Conservation (phyloP, 1,140 invertebrate species). For the Muscidifurax raptorellus region DNA sequence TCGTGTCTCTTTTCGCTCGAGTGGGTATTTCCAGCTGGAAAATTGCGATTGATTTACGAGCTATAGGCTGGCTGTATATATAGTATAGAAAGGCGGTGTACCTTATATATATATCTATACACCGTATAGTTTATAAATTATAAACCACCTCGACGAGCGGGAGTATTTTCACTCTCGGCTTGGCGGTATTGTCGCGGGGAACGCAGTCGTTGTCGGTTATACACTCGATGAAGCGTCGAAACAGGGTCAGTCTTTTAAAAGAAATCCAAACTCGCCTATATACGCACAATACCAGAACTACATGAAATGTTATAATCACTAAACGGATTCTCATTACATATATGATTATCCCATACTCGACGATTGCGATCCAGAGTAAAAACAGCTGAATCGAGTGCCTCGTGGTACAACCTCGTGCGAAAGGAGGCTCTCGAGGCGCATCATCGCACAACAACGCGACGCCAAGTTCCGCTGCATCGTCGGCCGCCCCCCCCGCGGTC, state of each 20-base stretch:
- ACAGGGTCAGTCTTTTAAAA: not conserved
- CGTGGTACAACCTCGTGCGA: not conserved
- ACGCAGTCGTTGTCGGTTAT: too few species aligned
- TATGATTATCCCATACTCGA: too few species aligned
- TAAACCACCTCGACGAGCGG: too few species aligned
- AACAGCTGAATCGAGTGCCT: not conserved
- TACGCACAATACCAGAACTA: not conserved
- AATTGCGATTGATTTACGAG: not conserved
- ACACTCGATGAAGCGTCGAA: not conserved
- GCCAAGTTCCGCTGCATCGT: conserved; percentile 39
- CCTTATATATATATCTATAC: too few species aligned
- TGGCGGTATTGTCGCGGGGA: not conserved
- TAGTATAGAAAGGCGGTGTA: conserved; percentile 24
- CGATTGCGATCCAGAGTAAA: not conserved
- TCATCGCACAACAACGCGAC: not conserved
- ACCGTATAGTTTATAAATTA: conserved; percentile 8
- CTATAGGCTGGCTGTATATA: too few species aligned
- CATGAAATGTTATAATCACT: not conserved
- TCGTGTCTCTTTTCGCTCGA: not conserved
- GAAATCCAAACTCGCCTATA: not conserved
- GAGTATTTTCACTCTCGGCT: conserved; percentile 31
- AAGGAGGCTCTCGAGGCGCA: not conserved
- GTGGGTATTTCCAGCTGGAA: not conserved
- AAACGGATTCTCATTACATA: too few species aligned
- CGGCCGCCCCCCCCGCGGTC: not conserved